Conservation (phyloP, 1,140 invertebrate genomes). For the Rhizoglyphus robini region DNA sequence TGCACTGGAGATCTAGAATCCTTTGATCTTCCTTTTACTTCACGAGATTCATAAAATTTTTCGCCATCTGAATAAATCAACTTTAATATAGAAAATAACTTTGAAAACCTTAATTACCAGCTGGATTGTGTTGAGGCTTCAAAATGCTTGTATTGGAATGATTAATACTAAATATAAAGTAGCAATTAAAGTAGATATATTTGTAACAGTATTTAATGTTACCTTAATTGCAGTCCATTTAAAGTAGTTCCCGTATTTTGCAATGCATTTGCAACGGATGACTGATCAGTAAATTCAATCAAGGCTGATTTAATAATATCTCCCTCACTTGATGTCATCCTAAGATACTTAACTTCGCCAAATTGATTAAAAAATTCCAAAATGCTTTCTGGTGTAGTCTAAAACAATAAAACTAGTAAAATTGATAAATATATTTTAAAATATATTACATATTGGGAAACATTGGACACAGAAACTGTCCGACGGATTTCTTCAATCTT, state of each 20-base stretch:
- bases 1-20: conserved; percentile 44
- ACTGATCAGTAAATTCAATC: conserved; percentile 86
- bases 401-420: conserved; percentile 7
- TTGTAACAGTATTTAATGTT: too few relatives aligned
- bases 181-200: too few relatives aligned
- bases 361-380: conserved; percentile 70
- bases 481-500: conserved; percentile 92
- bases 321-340: conserved; percentile 70
- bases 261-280: conserved; percentile 67
- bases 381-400: conserved; percentile 50
- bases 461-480: conserved; percentile 65
- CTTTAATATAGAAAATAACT: background rate
- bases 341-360: conserved; percentile 88
- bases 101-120: background rate
- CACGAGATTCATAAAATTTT: conserved; percentile 91
- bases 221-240: conserved; percentile 37
- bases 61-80: conserved; percentile 52
- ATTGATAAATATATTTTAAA: too few relatives aligned
- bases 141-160: conserved; percentile 79
- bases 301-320: conserved; percentile 62
- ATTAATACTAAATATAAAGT: conserved; percentile 61
- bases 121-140: conserved; percentile 76
- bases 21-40: conserved; percentile 77
- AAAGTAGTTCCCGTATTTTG: conserved; percentile 62
- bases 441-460: conserved; percentile 48